Conservation (phyloP, 2,113 vertebrate species). For the Stercorarius parasiticus region DNA sequence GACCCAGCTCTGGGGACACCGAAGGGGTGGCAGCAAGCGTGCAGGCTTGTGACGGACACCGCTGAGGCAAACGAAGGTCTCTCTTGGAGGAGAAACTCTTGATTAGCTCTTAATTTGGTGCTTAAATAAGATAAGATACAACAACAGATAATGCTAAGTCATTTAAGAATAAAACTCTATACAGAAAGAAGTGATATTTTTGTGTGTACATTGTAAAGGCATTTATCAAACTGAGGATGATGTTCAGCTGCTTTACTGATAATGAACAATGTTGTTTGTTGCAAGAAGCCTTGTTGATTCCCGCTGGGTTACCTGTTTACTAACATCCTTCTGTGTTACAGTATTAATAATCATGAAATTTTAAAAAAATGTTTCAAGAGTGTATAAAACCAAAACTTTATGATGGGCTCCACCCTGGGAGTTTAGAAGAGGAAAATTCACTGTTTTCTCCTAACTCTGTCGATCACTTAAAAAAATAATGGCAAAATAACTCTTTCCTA, state of each 20-base stretch:
- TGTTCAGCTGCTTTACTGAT: background rate
- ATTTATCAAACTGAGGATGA: background rate
- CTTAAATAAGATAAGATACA: background rate
- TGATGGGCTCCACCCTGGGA: background rate
- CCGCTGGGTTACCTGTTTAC: fast-evolving
- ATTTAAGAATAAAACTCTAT: background rate
- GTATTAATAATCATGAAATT: background rate
- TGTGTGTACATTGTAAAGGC: background rate
- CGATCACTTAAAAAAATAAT: background rate
- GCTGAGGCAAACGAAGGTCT: background rate
- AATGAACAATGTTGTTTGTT: background rate
- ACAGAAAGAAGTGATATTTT: background rate
- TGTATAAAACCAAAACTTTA: background rate
- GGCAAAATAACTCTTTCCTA: background rate
- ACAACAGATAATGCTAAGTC: background rate
- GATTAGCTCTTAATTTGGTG: background rate
- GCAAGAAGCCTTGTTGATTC: background rate
- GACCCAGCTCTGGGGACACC: fast-evolving
- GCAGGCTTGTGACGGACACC: background rate
- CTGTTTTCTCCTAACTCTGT: background rate
- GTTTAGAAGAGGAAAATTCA: background rate
- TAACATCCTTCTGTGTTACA: background rate
- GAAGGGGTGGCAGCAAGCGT: background rate
- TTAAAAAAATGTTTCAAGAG: background rate
- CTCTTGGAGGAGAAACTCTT: background rate